Base-by-base conservation (phyloP, 2,113 vertebrate species). In the Trochalopteron elliotii region DNA sequence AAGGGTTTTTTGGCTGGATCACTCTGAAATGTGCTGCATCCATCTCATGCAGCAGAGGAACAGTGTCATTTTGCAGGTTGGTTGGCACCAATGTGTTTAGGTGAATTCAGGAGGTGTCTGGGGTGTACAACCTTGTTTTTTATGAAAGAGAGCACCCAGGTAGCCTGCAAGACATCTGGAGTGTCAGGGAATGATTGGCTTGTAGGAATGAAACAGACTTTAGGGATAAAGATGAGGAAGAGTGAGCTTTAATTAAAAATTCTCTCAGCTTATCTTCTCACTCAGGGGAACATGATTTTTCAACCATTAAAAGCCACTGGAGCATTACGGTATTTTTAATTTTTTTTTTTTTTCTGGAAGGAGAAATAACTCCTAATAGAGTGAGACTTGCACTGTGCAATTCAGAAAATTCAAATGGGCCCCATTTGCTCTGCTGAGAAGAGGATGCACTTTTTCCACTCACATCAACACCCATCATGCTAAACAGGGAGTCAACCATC, bases 211-310 rank as follows among this genome's bases (percentile, higher is more conserved):
- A 80, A 90, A 44, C 9, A 86, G 79, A 78, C 84, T 83, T 93
- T 33, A 39, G 79, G 91, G 84, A 90, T 77, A 94, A 83, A 83
- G 63, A 80, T 77, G 87, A 88, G 75, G 63, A 90, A 95, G 59
- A 90, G 49, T 10, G 47, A 78, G 23, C 90, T 90, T 93, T 94
- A 97, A 97, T 94, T 95, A 96, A 96, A 90, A 95, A 87, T 57
- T 21, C 63, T 91, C 70, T 85, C 75, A 16, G 78, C 87, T 96
- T 93, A 91, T 94, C 89, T 94, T 89, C 60, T 84, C 33, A 82
- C 84, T 87, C 78, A 80, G 50, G 93, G 67, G 93, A 80, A 65
- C 0, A 0, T 6, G 67, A 69, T 93, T 91, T 79, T 91, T 89
- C 78, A 95, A 17, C 44, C 85, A 80, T 89, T 94, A 67, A 80